Percentiles rank a stretch among this genome's conserved stretches.
phyloP scores from a whole-genome alignment of 2,888 invertebrate species.

The Odontomyia ornata region DNA sequence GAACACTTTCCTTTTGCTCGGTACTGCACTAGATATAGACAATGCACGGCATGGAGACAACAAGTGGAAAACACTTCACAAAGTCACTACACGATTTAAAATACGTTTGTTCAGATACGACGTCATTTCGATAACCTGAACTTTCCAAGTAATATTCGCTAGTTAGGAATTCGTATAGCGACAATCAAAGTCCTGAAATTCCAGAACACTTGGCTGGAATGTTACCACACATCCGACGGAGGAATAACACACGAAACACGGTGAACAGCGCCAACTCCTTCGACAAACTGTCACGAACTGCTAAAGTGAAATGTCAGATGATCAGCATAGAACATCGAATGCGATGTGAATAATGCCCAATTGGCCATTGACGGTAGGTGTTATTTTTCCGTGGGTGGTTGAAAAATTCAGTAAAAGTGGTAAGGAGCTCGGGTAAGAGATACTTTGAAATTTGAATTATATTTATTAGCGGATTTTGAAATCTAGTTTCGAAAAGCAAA shows the following conservation, averaged over 20 bases:
- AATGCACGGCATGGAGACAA: no score
- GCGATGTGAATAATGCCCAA: background rate
- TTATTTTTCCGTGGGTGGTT: background rate
- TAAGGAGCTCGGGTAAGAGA: no score
- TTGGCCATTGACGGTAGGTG: background rate
- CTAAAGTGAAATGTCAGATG: background rate
- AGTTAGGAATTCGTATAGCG: background rate
- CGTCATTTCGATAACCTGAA: no score
- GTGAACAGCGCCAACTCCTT: conserved; percentile 34
- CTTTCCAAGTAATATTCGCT: no score
- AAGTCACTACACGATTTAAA: no score
- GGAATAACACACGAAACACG: background rate
- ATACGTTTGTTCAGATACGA: no score
- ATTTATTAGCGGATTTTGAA: no score
- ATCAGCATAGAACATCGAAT: conserved; percentile 11
- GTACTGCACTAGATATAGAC: background rate
- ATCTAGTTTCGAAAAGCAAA: no score
- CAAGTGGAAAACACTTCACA: no score
- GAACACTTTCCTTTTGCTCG: conserved; percentile 4
- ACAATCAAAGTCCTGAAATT: background rate
- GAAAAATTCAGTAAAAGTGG: no score
- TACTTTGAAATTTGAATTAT: no score
- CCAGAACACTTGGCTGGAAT: background rate
- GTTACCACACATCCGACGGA: background rate
- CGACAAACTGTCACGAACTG: conserved; percentile 16